phyloP scores from a whole-genome alignment of 2,113 vertebrate genomes.

The Leptobrachium leishanense region DNA sequence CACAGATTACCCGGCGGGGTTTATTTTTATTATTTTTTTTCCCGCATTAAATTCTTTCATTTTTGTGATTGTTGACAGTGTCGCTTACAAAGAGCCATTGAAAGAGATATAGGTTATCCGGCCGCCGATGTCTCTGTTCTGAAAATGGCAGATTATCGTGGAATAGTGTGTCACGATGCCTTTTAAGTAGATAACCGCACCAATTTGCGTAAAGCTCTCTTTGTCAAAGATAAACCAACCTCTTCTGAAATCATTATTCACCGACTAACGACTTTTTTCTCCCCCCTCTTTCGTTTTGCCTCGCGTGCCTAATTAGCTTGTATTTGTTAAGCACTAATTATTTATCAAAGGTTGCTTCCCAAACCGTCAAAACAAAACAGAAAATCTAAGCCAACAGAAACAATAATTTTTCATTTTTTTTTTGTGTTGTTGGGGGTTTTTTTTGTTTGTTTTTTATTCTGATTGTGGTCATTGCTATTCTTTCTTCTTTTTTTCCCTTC shows the following conservation, averaged over 20 bases:
- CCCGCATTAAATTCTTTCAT: constrained; percentile 55
- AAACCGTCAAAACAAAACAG: constrained; percentile 54
- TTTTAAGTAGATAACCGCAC: constrained; percentile 57
- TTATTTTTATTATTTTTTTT: no score
- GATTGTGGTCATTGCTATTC: constrained; percentile 55
- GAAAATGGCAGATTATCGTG: constrained; percentile 56
- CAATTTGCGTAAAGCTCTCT: constrained; percentile 59
- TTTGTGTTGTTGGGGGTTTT: constrained; percentile 31
- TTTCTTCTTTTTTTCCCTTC: neutral
- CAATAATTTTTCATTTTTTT: neutral
- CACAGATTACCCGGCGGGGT: constrained; percentile 56
- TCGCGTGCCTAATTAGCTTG: constrained; percentile 58
- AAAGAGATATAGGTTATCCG: constrained; percentile 42
- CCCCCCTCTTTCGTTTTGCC: constrained; percentile 56
- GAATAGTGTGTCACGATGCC: constrained; percentile 54
- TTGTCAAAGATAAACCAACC: constrained; percentile 56
- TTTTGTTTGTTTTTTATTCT: neutral
- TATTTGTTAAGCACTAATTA: constrained; percentile 60
- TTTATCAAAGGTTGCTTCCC: constrained; percentile 67
- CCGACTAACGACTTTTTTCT: constrained; percentile 55
- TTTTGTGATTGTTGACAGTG: constrained; percentile 54
- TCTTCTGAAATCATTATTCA: constrained; percentile 62
- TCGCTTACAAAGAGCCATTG: constrained; percentile 39
- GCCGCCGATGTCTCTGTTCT: constrained; percentile 42
- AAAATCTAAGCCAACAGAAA: neutral